Conservation (phyloP, 2,113 vertebrate species). For the Sula dactylatra region DNA sequence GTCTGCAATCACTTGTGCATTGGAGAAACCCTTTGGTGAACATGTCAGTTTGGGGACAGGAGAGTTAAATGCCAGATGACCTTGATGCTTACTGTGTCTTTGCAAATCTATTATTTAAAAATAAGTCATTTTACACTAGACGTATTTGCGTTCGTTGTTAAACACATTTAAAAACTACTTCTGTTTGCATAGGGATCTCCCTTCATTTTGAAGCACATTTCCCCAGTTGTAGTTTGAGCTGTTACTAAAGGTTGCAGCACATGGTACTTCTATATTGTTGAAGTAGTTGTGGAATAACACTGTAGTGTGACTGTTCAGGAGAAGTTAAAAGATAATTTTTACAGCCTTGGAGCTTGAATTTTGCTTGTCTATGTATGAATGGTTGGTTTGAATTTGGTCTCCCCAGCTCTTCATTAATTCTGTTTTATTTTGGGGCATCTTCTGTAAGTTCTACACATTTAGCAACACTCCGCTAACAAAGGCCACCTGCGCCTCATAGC, state of each 20-base stretch:
- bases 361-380: background rate
- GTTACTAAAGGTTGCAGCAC: background rate
- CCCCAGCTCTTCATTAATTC: background rate
- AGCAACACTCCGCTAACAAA: background rate
- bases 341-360: background rate
- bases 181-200: background rate
- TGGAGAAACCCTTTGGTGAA: background rate
- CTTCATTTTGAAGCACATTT: background rate
- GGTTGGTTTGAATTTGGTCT: background rate
- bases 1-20: background rate
- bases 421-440: background rate
- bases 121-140: background rate
- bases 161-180: conserved; percentile 14
- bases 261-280: background rate
- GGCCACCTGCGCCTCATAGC: background rate
- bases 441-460: background rate
- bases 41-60: background rate
- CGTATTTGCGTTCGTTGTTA: background rate
- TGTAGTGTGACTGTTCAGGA: background rate
- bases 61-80: background rate
- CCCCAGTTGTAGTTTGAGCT: background rate
- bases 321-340: background rate
- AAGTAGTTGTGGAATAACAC: background rate
- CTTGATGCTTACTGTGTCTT: background rate
- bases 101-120: background rate